Conservation (phyloP, 2,888 invertebrate genomes). For the Synanthedon andrenaeformis region DNA sequence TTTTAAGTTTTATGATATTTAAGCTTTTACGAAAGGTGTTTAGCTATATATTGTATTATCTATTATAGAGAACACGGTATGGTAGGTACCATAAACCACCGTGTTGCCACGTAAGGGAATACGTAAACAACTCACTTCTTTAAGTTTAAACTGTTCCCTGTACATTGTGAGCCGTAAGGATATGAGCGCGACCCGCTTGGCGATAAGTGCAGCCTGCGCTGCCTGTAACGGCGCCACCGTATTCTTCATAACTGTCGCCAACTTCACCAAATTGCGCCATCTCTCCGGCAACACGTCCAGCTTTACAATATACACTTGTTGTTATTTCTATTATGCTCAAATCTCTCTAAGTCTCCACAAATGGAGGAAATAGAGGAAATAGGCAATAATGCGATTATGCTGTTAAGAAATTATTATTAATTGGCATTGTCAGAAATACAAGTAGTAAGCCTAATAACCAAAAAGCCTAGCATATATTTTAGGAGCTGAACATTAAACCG, state of each 20-base stretch:
- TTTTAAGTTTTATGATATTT: too few relatives aligned
- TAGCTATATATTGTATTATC: too few relatives aligned
- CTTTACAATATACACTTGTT: slow-evolving; percentile 19
- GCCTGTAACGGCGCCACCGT: slow-evolving; percentile 89
- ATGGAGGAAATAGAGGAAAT: too few relatives aligned
- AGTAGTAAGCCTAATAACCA: too few relatives aligned
- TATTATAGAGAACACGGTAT: too few relatives aligned
- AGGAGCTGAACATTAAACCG: too few relatives aligned
- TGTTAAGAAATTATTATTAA: too few relatives aligned
- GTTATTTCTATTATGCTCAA: not conserved
- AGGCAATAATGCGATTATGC: too few relatives aligned
- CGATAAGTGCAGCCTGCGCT: slow-evolving; percentile 87
- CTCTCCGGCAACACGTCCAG: slow-evolving; percentile 85
- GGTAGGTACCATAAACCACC: not conserved
- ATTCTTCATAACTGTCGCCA: slow-evolving; percentile 85
- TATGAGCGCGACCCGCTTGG: slow-evolving; percentile 83
- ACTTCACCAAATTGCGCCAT: slow-evolving; percentile 88
- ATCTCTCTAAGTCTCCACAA: not conserved
- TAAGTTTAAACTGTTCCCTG: slow-evolving; percentile 77
- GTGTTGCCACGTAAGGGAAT: not conserved
- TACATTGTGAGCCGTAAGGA: slow-evolving; percentile 83
- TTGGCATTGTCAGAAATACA: too few relatives aligned
- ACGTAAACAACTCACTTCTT: slow-evolving; percentile 30
- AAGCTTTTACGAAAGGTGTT: too few relatives aligned
- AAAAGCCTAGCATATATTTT: too few relatives aligned